A percentile compares a stretch with the other conserved stretches of the same genome.
Conservation (phyloP, 2,113 vertebrate species). For the Orientallactaga bullata region DNA sequence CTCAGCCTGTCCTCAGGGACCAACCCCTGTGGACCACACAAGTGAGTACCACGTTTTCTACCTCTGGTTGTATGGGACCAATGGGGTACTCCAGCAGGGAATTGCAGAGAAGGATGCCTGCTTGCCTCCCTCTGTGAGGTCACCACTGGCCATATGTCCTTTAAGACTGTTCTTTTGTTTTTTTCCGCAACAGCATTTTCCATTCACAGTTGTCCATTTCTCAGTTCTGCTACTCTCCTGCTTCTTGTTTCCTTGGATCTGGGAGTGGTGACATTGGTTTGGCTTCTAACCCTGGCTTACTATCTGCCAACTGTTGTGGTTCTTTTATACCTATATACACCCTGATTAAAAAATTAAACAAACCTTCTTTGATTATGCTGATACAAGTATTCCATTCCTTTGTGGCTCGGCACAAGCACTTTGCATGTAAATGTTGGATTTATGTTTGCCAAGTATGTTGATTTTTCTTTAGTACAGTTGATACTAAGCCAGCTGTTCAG, state of each 20-base stretch:
- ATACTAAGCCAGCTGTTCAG: constrained; percentile 11
- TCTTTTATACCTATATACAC: background rate
- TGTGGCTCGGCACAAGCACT: background rate
- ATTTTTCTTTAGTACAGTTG: constrained; percentile 48
- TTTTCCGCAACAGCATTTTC: background rate
- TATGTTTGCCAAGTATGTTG: constrained; percentile 12
- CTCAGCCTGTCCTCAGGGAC: background rate
- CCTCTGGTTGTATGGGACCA: background rate
- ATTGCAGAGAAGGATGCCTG: background rate
- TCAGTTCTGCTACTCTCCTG: too few species aligned
- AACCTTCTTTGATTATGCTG: constrained; percentile 22
- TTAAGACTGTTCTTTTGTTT: background rate
- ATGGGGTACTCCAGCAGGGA: background rate
- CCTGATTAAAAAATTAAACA: constrained; percentile 14
- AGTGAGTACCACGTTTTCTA: background rate
- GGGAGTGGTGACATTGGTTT: background rate
- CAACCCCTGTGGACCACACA: background rate
- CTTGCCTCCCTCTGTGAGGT: background rate
- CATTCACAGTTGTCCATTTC: background rate
- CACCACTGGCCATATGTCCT: background rate
- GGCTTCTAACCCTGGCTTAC: background rate
- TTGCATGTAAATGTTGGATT: background rate
- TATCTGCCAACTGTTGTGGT: background rate
- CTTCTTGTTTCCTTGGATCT: background rate
- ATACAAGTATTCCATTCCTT: background rate